Conservation (phyloP, 1,140 invertebrate genomes). For the Cotesia glomerata region DNA sequence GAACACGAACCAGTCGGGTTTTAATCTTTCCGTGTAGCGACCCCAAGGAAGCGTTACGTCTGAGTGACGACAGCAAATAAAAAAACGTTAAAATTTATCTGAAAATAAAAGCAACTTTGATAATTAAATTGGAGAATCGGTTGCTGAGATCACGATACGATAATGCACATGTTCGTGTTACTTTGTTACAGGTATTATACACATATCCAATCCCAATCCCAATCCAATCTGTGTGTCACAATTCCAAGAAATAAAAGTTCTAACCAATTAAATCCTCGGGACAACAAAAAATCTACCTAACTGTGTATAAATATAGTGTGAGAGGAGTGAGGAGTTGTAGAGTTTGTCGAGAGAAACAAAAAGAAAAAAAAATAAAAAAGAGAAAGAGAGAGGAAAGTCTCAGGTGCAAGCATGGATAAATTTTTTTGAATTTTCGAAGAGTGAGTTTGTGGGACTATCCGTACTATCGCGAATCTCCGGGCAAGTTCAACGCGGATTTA, state of each 20-base stretch:
- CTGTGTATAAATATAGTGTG: not conserved
- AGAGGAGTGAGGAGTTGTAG: slow-evolving; percentile 31
- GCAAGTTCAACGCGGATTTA: slow-evolving; percentile 45
- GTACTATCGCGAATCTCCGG: slow-evolving; percentile 45
- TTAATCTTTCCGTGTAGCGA: no score
- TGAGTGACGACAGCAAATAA: no score
- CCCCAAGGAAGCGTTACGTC: no score
- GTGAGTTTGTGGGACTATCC: slow-evolving; percentile 14
- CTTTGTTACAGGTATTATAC: no score
- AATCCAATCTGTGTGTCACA: no score
- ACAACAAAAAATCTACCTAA: slow-evolving; percentile 6
- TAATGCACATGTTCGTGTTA: not conserved
- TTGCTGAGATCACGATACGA: not conserved
- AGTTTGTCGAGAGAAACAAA: slow-evolving; percentile 14
- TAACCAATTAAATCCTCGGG: slow-evolving; percentile 44
- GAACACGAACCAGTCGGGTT: no score
- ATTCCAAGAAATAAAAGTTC: no score
- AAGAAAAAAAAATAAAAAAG: no score
- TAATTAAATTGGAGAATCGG: slow-evolving; percentile 19
- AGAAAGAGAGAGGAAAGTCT: slow-evolving; percentile 4
- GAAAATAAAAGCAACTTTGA: not conserved
- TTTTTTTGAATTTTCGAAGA: slow-evolving; percentile 29
- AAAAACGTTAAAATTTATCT: no score
- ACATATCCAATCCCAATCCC: no score
- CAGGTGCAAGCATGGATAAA: slow-evolving; percentile 43